A percentile compares a stretch with the other conserved stretches of the same genome.
Conservation (phyloP, 92 coral and sea anemone species). For the Umimayanthus kanabou region DNA sequence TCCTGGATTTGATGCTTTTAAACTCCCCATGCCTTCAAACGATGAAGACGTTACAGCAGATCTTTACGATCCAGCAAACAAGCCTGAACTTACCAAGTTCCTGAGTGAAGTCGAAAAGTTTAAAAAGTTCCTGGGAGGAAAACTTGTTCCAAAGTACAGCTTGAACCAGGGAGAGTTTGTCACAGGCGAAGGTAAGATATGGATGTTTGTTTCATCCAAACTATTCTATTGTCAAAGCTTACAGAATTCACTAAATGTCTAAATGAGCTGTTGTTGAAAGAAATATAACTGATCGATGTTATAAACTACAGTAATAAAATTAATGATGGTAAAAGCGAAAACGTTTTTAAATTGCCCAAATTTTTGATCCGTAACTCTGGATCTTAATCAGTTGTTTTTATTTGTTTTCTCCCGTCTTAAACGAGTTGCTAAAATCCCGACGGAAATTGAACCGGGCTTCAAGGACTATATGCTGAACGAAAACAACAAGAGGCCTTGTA, state of each 20-base stretch:
- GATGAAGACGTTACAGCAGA: slow-evolving; percentile 40
- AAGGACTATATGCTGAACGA: no score
- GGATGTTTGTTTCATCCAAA: no score
- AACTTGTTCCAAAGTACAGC: slow-evolving; percentile 56
- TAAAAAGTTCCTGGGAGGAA: slow-evolving; percentile 31
- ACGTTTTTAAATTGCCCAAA: no score
- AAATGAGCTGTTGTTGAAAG: neutral
- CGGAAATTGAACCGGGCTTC: no score
- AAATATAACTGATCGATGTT: neutral
- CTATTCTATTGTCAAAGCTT: no score
- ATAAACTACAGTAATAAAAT: no score
- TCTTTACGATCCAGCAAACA: slow-evolving; percentile 45
- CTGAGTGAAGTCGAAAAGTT: slow-evolving; percentile 53
- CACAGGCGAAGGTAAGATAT: slow-evolving; percentile 66
- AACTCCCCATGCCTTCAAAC: neutral
- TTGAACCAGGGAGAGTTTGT: slow-evolving; percentile 58
- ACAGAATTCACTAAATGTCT: neutral
- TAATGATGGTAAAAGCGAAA: no score
- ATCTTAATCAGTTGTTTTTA: no score
- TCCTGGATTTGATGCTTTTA: neutral
- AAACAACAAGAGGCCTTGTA: no score
- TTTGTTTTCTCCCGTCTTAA: no score
- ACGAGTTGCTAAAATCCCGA: no score
- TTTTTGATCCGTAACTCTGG: no score
- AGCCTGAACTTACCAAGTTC: slow-evolving; percentile 47